Base-by-base conservation (phyloP, 2,888 invertebrate species). In the Chrysomela aeneicollis region DNA sequence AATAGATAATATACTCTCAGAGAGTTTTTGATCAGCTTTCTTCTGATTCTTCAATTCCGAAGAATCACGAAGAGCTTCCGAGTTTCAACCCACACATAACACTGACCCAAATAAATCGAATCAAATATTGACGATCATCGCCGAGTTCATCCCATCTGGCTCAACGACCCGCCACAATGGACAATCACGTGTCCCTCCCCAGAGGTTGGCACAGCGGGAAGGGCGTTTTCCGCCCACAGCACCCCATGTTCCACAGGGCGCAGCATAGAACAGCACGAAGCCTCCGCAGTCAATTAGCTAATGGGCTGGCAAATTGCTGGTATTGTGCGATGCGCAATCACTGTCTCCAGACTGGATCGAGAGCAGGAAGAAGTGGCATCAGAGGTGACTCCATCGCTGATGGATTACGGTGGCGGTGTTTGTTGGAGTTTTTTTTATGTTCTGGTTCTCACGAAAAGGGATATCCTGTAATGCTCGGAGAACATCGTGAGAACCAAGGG, bases 211-310 rank as follows among this genome's bases (percentile, higher is more conserved):
- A 15, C 42, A 52, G 52, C 52, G 5, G 30, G 52, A 52, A 9
- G 8, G 10, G 18, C 52, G 52, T 32, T 52, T 52, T 30, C 32
- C 26, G 22, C 21, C 21, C 51, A 21, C 51, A 51, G 26, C 22
- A 50, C 26, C 3, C 4, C 42, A 15, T 42, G 12, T 15, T 42
- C 15, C n/a, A 12, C 42, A 15, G 9, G 12, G 42, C 46, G 26
- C 22, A 18, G 42, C 37, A 37, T 51, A 63, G 51, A 68, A 71
- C 73, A 66, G 73, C 76, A 76, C 75, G 53, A n/a, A 51, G 22
- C 22, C 53, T 17, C 77, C 77, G 77, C 77, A 78, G 76, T 77
- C 77, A 78, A 78, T 78, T 78, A 78, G 78, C 74, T 78, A 78
- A 78, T 78, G 76, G 78, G 66, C 57, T 73, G 69, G 77, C 71